Evolutionary conservation across 2,113 vertebrate species (phyloP), one percentile per base, ranked within the genome.

Genomic region (Phaethornis superciliosus): DNA sequence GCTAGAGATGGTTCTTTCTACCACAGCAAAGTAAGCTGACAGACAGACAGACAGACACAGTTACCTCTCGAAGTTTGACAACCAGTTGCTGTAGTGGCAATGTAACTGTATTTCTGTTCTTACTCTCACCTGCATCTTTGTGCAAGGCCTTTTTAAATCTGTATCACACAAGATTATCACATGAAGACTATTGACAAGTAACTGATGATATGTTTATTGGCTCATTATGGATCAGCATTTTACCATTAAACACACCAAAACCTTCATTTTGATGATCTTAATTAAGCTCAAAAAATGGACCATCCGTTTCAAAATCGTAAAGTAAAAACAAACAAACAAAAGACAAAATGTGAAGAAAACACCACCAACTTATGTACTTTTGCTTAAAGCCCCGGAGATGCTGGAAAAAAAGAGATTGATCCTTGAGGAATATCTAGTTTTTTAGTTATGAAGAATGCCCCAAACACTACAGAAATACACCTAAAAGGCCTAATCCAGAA

Each of bases 41-140:
- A 2, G 17, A 47, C 10, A 5, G 40, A 40, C 32, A 24, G 23
- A 26, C 0, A 2, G 17, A 47, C 11, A 6, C 18, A 22, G 37
- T 30, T 40, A 10, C 3, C 19, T 27, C 32, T 8, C 19, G 37
- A 46, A 54, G 21, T 0, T 0, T 24, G 54, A 28, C 59, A 72
- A 21, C 18, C 49, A 37, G 4, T 27, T 35, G 60, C 64, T 69
- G 64, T 4, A 56, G 40, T 6, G 5, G 42, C 52, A 65, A 13
- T 74, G 74, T 14, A 47, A 44, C 28, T 23, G 23, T 7, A 26
- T 49, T 74, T 26, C 69, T 91, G 64, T 14, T 84, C 51, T 54
- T 42, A 15, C 19, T 59, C 22, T 6, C 6, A 7, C 23, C 35
- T 54, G 55, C 7, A 0, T 18, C 59, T 46, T 52, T 78, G 20